Percentiles rank a stretch among this genome's conserved stretches.
Evolutionary conservation across 2,888 invertebrate species (phyloP).

Genomic region (Ormyrus thymus): DNA sequence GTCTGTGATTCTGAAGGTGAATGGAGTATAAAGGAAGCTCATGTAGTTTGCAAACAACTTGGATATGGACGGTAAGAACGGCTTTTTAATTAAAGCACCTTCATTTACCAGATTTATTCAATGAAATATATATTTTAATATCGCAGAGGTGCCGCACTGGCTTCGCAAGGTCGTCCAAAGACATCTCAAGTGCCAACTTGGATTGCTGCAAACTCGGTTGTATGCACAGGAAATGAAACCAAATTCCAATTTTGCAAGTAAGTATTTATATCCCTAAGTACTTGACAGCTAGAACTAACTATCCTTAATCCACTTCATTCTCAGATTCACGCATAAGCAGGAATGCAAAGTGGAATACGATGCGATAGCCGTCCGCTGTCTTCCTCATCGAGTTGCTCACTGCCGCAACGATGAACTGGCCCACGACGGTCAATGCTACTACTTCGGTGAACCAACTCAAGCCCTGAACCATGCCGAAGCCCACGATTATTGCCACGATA

Average conservation of each 20-base stretch:
- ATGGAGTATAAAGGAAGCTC: slow-evolving; percentile 76
- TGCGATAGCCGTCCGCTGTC: slow-evolving; percentile 74
- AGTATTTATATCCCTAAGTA: slow-evolving; percentile 32
- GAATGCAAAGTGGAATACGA: slow-evolving; percentile 71
- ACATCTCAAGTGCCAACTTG: slow-evolving; percentile 64
- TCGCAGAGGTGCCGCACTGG: slow-evolving; percentile 75
- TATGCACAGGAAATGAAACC: slow-evolving; percentile 74
- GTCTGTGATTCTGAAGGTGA: slow-evolving; percentile 75
- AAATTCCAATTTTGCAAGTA: slow-evolving; percentile 72
- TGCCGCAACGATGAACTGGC: slow-evolving; percentile 76
- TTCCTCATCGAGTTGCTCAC: slow-evolving; percentile 70
- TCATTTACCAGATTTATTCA: too few relatives aligned
- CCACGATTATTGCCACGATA: slow-evolving; percentile 72
- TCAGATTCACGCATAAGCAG: slow-evolving; percentile 67
- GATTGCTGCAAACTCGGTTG: slow-evolving; percentile 72
- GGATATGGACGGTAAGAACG: slow-evolving; percentile 74
- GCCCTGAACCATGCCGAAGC: slow-evolving; percentile 74
- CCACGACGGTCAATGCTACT: slow-evolving; percentile 77
- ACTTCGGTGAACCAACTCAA: slow-evolving; percentile 70
- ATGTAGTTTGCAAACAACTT: slow-evolving; percentile 76
- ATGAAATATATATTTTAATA: background rate
- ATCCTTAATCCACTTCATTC: background rate
- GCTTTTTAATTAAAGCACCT: background rate
- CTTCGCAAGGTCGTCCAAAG: slow-evolving; percentile 75
- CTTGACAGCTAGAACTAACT: background rate